phyloP scores from a whole-genome alignment of 2,113 vertebrate genomes.

The Cranoglanis bouderius region DNA sequence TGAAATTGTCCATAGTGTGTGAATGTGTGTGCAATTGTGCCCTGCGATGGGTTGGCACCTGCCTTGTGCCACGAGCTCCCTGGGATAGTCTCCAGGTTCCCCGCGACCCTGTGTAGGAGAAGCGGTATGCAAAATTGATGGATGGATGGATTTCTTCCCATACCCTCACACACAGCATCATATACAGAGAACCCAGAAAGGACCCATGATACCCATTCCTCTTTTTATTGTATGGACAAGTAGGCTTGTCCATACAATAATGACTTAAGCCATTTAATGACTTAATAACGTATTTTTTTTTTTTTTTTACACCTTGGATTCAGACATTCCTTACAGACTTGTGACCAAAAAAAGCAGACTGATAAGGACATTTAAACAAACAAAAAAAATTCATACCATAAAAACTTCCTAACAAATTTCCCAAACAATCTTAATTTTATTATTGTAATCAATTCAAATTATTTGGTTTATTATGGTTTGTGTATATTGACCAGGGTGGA shows the following conservation, averaged over 20 bases:
- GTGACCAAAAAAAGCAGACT: constrained; percentile 35
- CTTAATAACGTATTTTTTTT: constrained; percentile 50
- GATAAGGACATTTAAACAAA: constrained; percentile 13
- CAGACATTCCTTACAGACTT: constrained; percentile 55
- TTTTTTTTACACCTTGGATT: constrained; percentile 60
- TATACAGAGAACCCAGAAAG: background rate
- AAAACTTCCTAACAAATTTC: background rate
- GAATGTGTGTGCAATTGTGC: too few relatives aligned
- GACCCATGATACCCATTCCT: background rate
- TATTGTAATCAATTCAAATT: background rate
- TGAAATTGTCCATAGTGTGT: too few relatives aligned
- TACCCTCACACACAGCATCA: background rate
- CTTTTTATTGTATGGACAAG: background rate
- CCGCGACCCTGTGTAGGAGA: too few relatives aligned
- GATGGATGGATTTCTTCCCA: background rate
- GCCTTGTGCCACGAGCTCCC: too few relatives aligned
- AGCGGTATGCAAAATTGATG: too few relatives aligned
- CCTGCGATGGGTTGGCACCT: too few relatives aligned
- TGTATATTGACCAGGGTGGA: background rate
- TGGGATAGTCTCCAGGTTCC: too few relatives aligned
- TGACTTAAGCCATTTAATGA: background rate
- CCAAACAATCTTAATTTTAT: background rate
- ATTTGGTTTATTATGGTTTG: background rate
- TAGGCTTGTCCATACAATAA: too few relatives aligned
- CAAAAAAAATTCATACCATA: background rate